Evolutionary conservation across 1,140 invertebrate genomes (phyloP), one percentile per base, ranked within the genome.

Genomic region (Oedothorax gibbosus): DNA sequence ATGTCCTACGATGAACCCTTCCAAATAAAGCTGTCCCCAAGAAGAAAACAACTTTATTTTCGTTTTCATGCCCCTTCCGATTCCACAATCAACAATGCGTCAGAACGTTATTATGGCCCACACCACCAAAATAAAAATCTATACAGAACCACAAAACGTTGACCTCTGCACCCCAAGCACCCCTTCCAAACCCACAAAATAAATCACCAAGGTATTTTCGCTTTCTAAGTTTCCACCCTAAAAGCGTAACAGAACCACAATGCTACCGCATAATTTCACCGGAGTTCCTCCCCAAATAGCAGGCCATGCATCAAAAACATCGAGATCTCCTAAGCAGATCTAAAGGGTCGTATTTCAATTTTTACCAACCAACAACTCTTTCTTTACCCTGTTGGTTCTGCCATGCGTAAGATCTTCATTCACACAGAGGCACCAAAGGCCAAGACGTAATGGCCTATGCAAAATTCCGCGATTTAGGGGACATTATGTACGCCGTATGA

Each of bases 341-440:
- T 60, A 54, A 64, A 56, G 75, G 75, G 62, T 77, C 75, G 60
- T 65, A 77, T 77, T 77, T 77, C 60, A 77, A 35, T 35, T 50
- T 51, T 51, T 15, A 49, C 56, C 8, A 35, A 53, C 75, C 21
- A 77, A 77, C 75, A 77, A 64, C 75, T 65, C 35, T 64, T 71
- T 71, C 35, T 35, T 66, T 66, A 21, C 18, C 4, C 20, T 20
- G 18, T n/a, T 64, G 20, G 56, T 49, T 60, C 72, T 18, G 18
- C 60, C 56, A 35, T 57, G 56, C 53, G 15, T n/a, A 53, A 10
- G 68, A 51, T 71, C 53, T 35, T 5, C 35, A 35, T 71, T 71
- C 53, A 51, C 14, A 11, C 7, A 0, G n/a, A 21, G 21, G 53
- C 50, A 71, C 69, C 49, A 71, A 53, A n/a, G 69, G 51, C n/a